These are phyloP conservation scores for Xestia xanthographa DNA, from an alignment of 2,888 invertebrate species.

Conservation along the genomic window DNA sequence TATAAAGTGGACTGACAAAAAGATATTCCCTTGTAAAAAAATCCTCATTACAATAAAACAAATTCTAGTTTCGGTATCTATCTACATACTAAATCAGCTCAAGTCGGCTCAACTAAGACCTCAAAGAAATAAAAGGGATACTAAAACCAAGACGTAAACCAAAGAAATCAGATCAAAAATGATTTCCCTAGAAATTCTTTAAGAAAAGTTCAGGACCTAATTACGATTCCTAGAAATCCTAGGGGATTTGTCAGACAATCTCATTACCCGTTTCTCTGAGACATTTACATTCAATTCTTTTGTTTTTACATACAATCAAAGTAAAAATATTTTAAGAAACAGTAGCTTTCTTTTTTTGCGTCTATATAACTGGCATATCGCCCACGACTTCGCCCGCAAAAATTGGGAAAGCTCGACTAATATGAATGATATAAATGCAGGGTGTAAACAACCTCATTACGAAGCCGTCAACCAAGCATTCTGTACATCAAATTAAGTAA, in stretches of 20 bases:
- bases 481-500: too few relatives aligned
- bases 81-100: not conserved
- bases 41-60: not conserved
- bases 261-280: conserved; percentile 9
- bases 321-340: not conserved
- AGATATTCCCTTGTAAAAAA: not conserved
- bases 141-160: not conserved
- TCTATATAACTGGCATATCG: not conserved
- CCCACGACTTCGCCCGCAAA: too few relatives aligned
- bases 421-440: too few relatives aligned
- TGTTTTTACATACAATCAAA: not conserved
- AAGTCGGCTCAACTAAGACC: not conserved
- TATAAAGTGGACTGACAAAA: not conserved
- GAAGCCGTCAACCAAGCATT: too few relatives aligned
- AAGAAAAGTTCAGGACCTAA: conserved; percentile 6
- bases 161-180: conserved; percentile 13
- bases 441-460: too few relatives aligned
- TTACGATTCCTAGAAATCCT: not conserved
- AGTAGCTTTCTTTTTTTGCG: not conserved
- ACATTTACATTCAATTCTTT: conserved; percentile 19
- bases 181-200: conserved; percentile 12
- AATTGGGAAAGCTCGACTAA: too few relatives aligned
- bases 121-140: not conserved
- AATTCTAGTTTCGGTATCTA: not conserved
- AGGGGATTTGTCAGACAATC: conserved; percentile 6